Conservation (phyloP, 1,140 invertebrate species). For the Cyclina sinensis region DNA sequence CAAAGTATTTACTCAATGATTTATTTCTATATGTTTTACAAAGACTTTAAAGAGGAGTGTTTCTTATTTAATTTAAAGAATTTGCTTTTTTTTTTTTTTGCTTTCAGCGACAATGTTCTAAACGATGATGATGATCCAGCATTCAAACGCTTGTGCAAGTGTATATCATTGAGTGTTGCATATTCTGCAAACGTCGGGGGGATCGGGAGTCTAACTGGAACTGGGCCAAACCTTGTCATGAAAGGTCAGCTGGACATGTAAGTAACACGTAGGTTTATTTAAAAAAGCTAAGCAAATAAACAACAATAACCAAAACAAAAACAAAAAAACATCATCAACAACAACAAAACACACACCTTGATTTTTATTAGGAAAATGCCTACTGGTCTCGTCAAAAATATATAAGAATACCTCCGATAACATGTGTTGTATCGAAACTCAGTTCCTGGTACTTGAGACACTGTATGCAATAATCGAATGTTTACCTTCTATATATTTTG, state of each 20-base stretch:
- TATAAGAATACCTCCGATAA: neutral
- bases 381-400: neutral
- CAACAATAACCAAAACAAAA: too few relatives aligned
- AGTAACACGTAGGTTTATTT: neutral
- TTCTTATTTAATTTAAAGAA: too few relatives aligned
- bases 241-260: constrained; percentile 78
- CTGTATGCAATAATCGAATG: too few relatives aligned
- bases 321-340: too few relatives aligned
- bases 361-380: neutral
- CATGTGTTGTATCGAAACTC: neutral
- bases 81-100: too few relatives aligned
- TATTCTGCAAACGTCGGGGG: constrained; percentile 94
- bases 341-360: too few relatives aligned
- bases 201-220: constrained; percentile 94
- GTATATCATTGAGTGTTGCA: constrained; percentile 90
- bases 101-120: constrained; percentile 52
- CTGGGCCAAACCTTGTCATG: constrained; percentile 95
- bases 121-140: constrained; percentile 62
- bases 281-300: neutral
- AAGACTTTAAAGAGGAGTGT: too few relatives aligned
- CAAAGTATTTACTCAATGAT: too few relatives aligned
- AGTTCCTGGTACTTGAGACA: neutral
- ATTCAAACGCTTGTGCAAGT: constrained; percentile 78
- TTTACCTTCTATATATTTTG: too few relatives aligned
- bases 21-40: too few relatives aligned